Conservation (phyloP, 2,797 vertebrate species). For the Sciaenops ocellatus region DNA sequence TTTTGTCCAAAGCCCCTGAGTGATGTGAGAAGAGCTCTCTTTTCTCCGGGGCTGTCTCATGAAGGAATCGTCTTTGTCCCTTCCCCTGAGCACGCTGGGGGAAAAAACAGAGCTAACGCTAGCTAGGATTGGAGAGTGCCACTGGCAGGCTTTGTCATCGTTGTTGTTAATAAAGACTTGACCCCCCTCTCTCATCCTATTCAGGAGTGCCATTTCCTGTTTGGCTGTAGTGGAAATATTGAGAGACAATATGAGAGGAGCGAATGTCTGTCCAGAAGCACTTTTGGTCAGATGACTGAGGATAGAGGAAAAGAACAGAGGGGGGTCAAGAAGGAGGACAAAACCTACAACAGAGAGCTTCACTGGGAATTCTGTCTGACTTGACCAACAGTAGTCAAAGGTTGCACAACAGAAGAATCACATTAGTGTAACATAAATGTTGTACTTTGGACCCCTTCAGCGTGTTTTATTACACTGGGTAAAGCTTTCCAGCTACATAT, state of each 20-base stretch:
- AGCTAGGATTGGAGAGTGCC: constrained; percentile 59
- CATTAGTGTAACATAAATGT: constrained; percentile 64
- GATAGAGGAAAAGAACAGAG: background rate
- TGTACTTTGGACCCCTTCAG: constrained; percentile 47
- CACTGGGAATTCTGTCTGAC: constrained; percentile 41
- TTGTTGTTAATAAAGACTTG: constrained; percentile 71
- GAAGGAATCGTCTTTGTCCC: constrained; percentile 86
- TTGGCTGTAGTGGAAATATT: constrained; percentile 68
- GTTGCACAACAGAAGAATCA: constrained; percentile 51
- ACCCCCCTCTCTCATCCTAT: constrained; percentile 46
- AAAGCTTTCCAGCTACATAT: constrained; percentile 51
- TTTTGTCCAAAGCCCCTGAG: constrained; percentile 91
- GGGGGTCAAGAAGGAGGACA: constrained; percentile 2
- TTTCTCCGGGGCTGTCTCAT: constrained; percentile 80
- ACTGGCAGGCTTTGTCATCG: constrained; percentile 66
- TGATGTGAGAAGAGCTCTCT: constrained; percentile 90
- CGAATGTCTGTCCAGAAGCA: constrained; percentile 58
- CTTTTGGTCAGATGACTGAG: constrained; percentile 22
- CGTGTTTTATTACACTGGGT: constrained; percentile 46
- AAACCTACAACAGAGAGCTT: constrained; percentile 23
- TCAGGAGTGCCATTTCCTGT: constrained; percentile 75
- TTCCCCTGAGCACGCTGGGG: constrained; percentile 45
- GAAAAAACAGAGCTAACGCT: constrained; percentile 58
- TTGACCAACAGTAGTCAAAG: constrained; percentile 55
- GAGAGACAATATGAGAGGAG: constrained; percentile 58